A percentile compares a stretch with the other conserved stretches of the same genome.
phyloP scores from a whole-genome alignment of 2,113 vertebrate species.

The Gymnobelideus leadbeateri region DNA sequence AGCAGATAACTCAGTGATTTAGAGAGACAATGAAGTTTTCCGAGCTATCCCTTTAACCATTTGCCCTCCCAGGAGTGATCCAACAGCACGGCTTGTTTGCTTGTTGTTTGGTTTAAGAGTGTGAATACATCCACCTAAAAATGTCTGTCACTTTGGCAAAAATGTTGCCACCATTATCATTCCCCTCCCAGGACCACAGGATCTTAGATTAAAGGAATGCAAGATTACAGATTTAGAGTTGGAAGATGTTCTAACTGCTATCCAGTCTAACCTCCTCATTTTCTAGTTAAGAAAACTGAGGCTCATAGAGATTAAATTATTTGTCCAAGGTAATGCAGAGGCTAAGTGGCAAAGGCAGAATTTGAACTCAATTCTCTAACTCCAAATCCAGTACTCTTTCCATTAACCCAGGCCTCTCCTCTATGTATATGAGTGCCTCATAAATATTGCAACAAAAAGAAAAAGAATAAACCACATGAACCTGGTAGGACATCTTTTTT shows the following conservation, averaged over 20 bases:
- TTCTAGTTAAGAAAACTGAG: not conserved
- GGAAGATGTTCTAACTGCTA: not conserved
- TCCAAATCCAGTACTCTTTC: not conserved
- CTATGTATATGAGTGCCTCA: not conserved
- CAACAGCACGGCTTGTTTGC: not conserved
- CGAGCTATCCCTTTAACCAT: slow-evolving; percentile 21
- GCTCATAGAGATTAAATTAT: not conserved
- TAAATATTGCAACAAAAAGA: not conserved
- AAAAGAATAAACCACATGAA: not conserved
- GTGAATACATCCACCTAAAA: slow-evolving; percentile 12
- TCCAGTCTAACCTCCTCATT: not conserved
- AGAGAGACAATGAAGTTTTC: slow-evolving; percentile 32
- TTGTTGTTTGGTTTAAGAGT: not conserved
- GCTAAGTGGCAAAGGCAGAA: not conserved
- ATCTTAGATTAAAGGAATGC: not conserved
- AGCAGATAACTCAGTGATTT: not conserved
- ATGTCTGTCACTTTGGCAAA: not conserved
- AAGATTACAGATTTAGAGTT: slow-evolving; percentile 20
- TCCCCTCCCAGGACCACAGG: not conserved
- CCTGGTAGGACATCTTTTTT: not conserved
- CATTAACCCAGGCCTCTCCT: not conserved
- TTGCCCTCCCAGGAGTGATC: slow-evolving; percentile 36
- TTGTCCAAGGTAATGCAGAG: not conserved
- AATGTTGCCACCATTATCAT: not conserved
- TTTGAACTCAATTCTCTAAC: not conserved